Base-by-base conservation (phyloP, 2,113 vertebrate species). In the Paracanthobrama guichenoti region DNA sequence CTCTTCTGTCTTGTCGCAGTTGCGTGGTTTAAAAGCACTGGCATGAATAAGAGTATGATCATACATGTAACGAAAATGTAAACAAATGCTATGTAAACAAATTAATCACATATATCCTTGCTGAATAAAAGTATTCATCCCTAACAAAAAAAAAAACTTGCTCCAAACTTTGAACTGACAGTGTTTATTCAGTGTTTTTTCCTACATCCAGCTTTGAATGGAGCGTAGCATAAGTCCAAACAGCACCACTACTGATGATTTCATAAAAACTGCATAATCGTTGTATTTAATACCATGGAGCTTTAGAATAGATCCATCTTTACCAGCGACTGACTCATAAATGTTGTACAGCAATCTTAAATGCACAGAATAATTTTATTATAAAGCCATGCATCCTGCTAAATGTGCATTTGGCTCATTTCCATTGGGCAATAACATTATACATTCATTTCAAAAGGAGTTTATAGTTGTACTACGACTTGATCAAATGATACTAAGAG, bases 301-400 rank as follows among this genome's bases (percentile, higher is more conserved):
- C 16, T 53, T 53, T 28, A 20, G 44, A 75, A 28, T 50, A 11
- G 26, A 75, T 75, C 24, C 44, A 75, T 50, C 77, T 80, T 80
- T 80, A 48, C 42, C 24, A 50, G 16, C 31, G 18, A 46, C 20
- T 28, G 42, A 80, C 60, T 6, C 24, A 31, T 67, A 50, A 66
- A 80, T 80, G 20, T 67, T 44, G 55, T 62, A 46, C 7, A 16
- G 55, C 46, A 50, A 53, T 18, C 39, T 28, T 48, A 20, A 80
- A 80, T 48, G 16, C 42, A 9, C 22, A 8, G 31, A 79, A 24
- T 62, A 11, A 26, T 46, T 79, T 9, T 66, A 66, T 66, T 66
- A 48, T 31, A 35, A n/a, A 2, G 48, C 46, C 48, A 11, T 20
- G 11, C 39, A 50, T 26, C 44, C 16, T 48, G 24, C 24, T 50